These are phyloP conservation scores for Liodrosophila aerea DNA, from an alignment of 2,888 invertebrate species.

Conservation along the genomic window DNA sequence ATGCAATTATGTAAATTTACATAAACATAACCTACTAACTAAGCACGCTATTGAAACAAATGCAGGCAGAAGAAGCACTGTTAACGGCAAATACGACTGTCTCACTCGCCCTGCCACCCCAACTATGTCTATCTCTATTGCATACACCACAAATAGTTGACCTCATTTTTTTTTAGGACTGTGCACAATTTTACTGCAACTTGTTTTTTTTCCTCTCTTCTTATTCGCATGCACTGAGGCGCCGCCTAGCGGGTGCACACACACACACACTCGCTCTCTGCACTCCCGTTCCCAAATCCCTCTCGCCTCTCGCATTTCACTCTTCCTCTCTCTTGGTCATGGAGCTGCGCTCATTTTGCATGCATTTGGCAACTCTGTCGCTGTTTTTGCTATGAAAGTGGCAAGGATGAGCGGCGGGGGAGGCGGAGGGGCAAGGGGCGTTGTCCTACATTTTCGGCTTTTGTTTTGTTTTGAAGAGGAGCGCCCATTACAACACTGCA, in stretches of 20 bases:
- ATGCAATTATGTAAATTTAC: slow-evolving; percentile 74
- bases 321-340: slow-evolving; percentile 3
- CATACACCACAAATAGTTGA: slow-evolving; percentile 68
- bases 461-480: slow-evolving; percentile 34
- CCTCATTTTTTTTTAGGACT: slow-evolving; percentile 72
- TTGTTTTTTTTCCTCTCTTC: slow-evolving; percentile 28
- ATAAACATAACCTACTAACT: slow-evolving; percentile 79
- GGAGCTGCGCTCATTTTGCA: slow-evolving; percentile 68
- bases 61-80: slow-evolving; percentile 33
- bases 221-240: slow-evolving; percentile 50
- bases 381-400: slow-evolving; percentile 43
- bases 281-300: too few relatives aligned
- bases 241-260: slow-evolving; percentile 60
- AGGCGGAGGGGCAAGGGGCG: neutral
- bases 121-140: slow-evolving; percentile 15
- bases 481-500: slow-evolving; percentile 23
- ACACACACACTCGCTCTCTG: neutral
- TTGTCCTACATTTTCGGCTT: slow-evolving; percentile 64
- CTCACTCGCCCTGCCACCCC: slow-evolving; percentile 4
- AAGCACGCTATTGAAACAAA: slow-evolving; percentile 74
- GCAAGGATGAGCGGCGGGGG: slow-evolving; percentile 9
- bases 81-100: slow-evolving; percentile 16
- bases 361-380: slow-evolving; percentile 74
- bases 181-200: slow-evolving; percentile 70
- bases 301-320: too few relatives aligned